These are phyloP conservation scores for Thymallus thymallus DNA, from an alignment of 2,113 vertebrate species.

Conservation along the genomic window DNA sequence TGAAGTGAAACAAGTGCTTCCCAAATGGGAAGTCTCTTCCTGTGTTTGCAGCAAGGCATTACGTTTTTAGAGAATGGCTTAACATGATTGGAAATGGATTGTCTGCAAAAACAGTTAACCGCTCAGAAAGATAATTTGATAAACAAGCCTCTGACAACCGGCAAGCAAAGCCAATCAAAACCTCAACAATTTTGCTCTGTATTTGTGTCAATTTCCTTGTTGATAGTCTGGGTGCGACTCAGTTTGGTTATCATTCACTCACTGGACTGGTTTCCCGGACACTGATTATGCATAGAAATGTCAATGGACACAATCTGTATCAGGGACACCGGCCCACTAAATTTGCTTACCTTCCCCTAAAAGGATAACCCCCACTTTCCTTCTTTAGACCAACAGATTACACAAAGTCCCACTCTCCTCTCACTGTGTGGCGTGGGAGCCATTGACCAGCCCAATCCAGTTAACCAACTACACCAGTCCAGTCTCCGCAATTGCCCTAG, in stretches of 20 bases:
- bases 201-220: not conserved
- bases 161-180: not conserved
- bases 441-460: conserved; percentile 34
- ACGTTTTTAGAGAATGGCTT: conserved; percentile 10
- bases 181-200: not conserved
- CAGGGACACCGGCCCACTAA: no score
- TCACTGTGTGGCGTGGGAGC: not conserved
- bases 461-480: no score
- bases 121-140: not conserved
- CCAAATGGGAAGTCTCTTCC: not conserved
- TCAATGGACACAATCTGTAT: no score
- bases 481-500: not conserved
- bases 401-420: not conserved
- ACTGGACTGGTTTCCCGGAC: no score
- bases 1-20: not conserved
- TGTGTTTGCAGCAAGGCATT: conserved; percentile 4
- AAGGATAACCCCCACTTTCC: not conserved
- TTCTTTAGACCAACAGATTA: not conserved
- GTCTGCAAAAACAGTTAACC: conserved; percentile 5
- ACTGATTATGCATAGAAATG: no score
- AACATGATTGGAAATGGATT: conserved; percentile 9
- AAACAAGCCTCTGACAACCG: not conserved
- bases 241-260: not conserved
- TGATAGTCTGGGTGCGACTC: not conserved
- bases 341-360: not conserved